Percentiles rank a stretch among this genome's conserved stretches.
phyloP scores from a whole-genome alignment of 2,113 vertebrate genomes.

The Opisthocomus hoazin region DNA sequence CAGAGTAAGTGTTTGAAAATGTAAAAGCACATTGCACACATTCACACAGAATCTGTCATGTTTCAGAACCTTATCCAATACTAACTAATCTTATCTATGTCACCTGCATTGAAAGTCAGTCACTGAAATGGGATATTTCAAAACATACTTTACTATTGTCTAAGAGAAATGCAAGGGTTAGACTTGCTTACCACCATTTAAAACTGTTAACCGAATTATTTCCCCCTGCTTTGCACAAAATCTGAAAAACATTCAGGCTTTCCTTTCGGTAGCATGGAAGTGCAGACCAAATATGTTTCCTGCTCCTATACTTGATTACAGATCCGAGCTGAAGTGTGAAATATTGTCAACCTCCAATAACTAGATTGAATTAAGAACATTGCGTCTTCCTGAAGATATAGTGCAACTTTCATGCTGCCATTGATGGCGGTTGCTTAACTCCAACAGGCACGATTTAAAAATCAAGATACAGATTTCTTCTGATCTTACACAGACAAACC shows the following conservation, averaged over 20 bases:
- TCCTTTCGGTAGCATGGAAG: not conserved
- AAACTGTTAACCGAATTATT: not conserved
- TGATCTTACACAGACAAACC: not conserved
- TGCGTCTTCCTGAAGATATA: not conserved
- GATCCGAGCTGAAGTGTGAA: not conserved
- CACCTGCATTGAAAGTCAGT: not conserved
- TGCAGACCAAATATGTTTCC: not conserved
- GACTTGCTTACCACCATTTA: not conserved
- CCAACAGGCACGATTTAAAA: not conserved
- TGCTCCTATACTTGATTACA: not conserved
- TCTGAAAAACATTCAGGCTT: not conserved
- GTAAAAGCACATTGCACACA: not conserved
- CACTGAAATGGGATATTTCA: not conserved
- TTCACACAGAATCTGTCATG: not conserved
- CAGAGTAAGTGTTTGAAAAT: not conserved
- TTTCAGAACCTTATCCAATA: not conserved
- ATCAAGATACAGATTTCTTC: not conserved
- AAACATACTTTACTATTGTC: not conserved
- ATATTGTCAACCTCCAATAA: not conserved
- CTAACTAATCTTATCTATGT: not conserved
- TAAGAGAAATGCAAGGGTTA: not conserved
- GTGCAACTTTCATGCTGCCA: not conserved
- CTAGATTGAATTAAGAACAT: not conserved
- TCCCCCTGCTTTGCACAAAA: not conserved
- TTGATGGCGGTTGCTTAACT: not conserved